Evolutionary conservation across 2,113 vertebrate genomes (phyloP).

Genomic region (Cettia cetti): DNA sequence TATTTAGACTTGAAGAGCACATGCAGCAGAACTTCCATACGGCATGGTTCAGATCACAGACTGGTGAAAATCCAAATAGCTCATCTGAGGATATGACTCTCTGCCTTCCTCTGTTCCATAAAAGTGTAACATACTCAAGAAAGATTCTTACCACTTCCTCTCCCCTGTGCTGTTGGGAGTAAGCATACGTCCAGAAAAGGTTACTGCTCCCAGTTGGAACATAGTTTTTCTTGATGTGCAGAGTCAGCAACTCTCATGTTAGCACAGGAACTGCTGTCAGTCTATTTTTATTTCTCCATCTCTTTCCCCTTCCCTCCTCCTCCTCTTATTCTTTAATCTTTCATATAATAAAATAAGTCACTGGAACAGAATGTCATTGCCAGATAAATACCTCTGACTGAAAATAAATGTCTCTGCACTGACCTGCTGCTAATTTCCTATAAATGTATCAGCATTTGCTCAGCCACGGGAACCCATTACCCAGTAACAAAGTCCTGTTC

Average conservation of each 20-base stretch:
- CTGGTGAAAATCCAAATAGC: neutral
- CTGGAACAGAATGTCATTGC: slow-evolving; percentile 64
- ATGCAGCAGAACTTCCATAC: fast-evolving
- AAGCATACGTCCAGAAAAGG: neutral
- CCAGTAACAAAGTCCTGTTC: slow-evolving; percentile 35
- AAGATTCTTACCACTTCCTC: neutral
- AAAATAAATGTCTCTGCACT: slow-evolving; percentile 57
- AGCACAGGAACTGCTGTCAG: slow-evolving; percentile 12
- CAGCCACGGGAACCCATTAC: slow-evolving; percentile 62
- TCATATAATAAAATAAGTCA: slow-evolving; percentile 67
- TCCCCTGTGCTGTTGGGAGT: neutral
- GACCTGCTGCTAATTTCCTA: slow-evolving; percentile 64
- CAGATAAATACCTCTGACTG: slow-evolving; percentile 63
- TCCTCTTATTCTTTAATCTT: slow-evolving; percentile 67
- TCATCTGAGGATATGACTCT: neutral
- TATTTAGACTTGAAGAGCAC: neutral
- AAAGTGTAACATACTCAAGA: neutral
- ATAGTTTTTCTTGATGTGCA: slow-evolving; percentile 1
- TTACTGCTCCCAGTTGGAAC: slow-evolving; percentile 43
- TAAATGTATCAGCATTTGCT: slow-evolving; percentile 64
- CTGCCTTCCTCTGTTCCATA: neutral
- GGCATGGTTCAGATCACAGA: neutral
- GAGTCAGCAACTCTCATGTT: slow-evolving; percentile 43
- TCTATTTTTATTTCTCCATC: slow-evolving; percentile 66
- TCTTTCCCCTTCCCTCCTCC: neutral